phyloP scores from a whole-genome alignment of 2,888 invertebrate species.

The Amiota communis region DNA sequence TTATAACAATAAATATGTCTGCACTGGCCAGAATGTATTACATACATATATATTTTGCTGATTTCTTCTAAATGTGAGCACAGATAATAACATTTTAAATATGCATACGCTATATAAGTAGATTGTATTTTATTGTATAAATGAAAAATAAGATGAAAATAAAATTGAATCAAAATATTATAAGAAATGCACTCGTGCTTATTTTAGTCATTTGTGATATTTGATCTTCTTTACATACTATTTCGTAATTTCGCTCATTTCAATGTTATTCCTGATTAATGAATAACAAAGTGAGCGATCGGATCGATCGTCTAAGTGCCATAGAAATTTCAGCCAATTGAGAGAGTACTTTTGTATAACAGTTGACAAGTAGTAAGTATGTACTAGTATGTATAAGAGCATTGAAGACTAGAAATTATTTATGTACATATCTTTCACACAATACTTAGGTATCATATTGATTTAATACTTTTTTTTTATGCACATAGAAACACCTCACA shows the following conservation, averaged over 20 bases:
- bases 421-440: too few species aligned
- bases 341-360: neutral
- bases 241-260: neutral
- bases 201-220: neutral
- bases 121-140: too few species aligned
- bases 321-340: neutral
- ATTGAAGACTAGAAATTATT: conserved; percentile 6
- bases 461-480: too few species aligned
- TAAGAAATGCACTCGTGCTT: neutral
- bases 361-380: too few species aligned
- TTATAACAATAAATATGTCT: too few species aligned
- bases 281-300: conserved; percentile 4
- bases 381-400: neutral
- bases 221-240: neutral
- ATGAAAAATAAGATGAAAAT: too few species aligned
- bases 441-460: too few species aligned
- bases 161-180: too few species aligned
- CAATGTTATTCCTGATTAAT: neutral
- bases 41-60: neutral
- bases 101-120: too few species aligned
- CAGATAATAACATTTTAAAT: neutral
- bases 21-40: too few species aligned
- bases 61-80: neutral
- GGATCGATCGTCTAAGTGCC: neutral
- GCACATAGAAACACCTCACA: too few species aligned